Evolutionary conservation across 2,888 invertebrate genomes (phyloP), one percentile per base, ranked within the genome.

Genomic region (Theristus sp.): DNA sequence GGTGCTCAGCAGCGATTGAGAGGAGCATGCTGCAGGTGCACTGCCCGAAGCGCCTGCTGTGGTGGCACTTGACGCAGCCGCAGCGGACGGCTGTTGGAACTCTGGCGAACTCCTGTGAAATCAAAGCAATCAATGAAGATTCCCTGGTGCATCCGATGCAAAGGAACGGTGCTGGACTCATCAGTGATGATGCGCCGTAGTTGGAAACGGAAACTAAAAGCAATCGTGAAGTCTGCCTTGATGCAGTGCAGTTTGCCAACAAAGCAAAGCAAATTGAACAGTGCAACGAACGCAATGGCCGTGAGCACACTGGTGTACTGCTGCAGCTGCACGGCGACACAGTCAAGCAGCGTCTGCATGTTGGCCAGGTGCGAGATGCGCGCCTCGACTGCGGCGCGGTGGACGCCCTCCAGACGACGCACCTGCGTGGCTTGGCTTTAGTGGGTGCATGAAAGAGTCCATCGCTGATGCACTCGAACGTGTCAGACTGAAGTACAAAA

Each of bases 261-360:
- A 49, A 54, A 25, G 27, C 54, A 54, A 54, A 25, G 17, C 26
- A 54, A 25, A 54, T 22, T 2, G 17, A 57, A 10, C 17, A 56
- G 3, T 30, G 10, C 24, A 28, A 46, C 61, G 24, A 31, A 62
- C 62, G 58, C 62, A 1, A 63, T 27, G 26, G 61, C 57, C 2
- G 29, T 22, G 24, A 65, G 61, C 20, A 67, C 62, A 49, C 61
- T 63, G 60, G 64, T 72, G 65, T 94, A 96, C 74, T 94, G 93
- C 70, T 88, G 86, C 86, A 96, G 89, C 78, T 96, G 84, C 57
- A 88, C 79, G 63, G 87, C 86, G 1, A 93, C 90, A 53, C 93
- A 89, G 76, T 96, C 94, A 67, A 98, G 75, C 76, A 98, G 82
- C 1, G 87, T 80, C 78, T 89, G 84, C 66, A 90, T 85, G 76